Evolutionary conservation across 2,888 invertebrate species (phyloP).

Genomic region (Agrotis clavis): DNA sequence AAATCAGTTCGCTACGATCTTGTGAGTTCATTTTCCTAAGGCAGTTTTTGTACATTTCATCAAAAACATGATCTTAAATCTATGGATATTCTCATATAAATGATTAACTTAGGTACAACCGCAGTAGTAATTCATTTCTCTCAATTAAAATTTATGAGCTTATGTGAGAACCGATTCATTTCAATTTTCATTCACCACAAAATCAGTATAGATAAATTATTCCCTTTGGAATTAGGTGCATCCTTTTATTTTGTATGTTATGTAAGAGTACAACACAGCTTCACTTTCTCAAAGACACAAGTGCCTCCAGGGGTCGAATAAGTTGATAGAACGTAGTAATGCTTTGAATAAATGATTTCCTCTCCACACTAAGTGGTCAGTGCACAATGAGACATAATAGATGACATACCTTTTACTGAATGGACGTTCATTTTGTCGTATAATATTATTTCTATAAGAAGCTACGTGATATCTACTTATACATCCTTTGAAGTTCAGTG

Average conservation of each 20-base stretch:
- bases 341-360: conserved; percentile 88
- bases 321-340: conserved; percentile 69
- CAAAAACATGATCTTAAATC: not conserved
- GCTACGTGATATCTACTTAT: conserved; percentile 50
- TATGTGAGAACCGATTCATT: conserved; percentile 17
- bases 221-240: conserved; percentile 10
- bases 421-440: conserved; percentile 76
- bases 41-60: not conserved
- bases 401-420: conserved; percentile 84
- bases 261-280: conserved; percentile 28
- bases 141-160: conserved; percentile 20
- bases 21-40: not conserved
- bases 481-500: conserved; percentile 76
- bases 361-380: conserved; percentile 85
- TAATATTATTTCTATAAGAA: conserved; percentile 74
- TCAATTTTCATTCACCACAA: conserved; percentile 10
- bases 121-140: not conserved
- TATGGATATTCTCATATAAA: not conserved
- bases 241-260: conserved; percentile 32
- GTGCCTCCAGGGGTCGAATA: conserved; percentile 41
- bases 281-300: conserved; percentile 34
- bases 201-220: conserved; percentile 11
- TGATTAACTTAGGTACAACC: not conserved
- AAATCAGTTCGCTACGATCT: conserved; percentile 37
- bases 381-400: conserved; percentile 85